These are phyloP conservation scores for Druceiella hillmani DNA, from an alignment of 2,888 invertebrate species.

Conservation along the genomic window DNA sequence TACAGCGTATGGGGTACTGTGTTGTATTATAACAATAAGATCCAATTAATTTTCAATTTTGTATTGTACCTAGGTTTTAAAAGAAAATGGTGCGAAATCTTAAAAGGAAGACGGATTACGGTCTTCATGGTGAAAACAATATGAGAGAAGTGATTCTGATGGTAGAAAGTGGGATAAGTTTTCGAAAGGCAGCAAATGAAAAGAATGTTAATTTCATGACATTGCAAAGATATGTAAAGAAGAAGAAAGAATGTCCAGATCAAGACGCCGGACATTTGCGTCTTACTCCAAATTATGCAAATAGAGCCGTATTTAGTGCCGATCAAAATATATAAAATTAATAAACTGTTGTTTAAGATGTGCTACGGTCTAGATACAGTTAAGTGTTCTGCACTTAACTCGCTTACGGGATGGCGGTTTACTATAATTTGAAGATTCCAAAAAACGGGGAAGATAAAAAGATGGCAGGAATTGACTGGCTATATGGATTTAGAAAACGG, in stretches of 20 bases:
- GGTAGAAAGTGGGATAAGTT: slow-evolving; percentile 14
- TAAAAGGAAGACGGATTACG: slow-evolving; percentile 17
- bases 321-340: slow-evolving; percentile 12
- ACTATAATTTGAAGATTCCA: slow-evolving; percentile 7
- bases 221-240: too few species aligned
- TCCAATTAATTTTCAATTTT: slow-evolving; percentile 7
- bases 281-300: slow-evolving; percentile 14
- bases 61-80: slow-evolving; percentile 5
- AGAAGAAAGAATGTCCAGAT: slow-evolving; percentile 10
- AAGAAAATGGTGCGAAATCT: slow-evolving; percentile 14
- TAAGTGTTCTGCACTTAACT: slow-evolving; percentile 8
- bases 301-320: slow-evolving; percentile 10
- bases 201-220: slow-evolving; percentile 14
- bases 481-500: slow-evolving; percentile 13
- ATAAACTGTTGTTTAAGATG: slow-evolving; percentile 11
- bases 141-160: slow-evolving; percentile 14
- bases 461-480: slow-evolving; percentile 13
- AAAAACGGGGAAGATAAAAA: slow-evolving; percentile 18
- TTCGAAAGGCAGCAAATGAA: too few species aligned
- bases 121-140: slow-evolving; percentile 17
- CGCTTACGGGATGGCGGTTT: slow-evolving; percentile 10
- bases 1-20: slow-evolving; percentile 10
- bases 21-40: slow-evolving; percentile 10
- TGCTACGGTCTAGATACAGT: slow-evolving; percentile 7
- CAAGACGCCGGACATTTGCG: slow-evolving; percentile 9